Percentiles rank a stretch among this genome's conserved stretches.
These are phyloP conservation scores for Parnassius glacialis DNA, from an alignment of 2,888 invertebrate genomes.

Conservation along the genomic window DNA sequence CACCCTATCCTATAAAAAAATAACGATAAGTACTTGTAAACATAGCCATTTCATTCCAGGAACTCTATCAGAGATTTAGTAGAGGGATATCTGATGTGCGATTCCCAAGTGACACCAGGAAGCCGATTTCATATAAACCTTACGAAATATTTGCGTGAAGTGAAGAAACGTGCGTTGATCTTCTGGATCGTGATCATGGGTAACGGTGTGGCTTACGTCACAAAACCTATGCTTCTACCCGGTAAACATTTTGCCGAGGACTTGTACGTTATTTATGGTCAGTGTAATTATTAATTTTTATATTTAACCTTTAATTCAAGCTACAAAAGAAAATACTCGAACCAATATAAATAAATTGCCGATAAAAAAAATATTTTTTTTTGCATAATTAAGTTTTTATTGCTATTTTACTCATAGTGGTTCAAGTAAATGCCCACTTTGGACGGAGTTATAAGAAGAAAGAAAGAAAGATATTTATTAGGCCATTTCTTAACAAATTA, in stretches of 20 bases:
- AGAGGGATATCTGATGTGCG: constrained; percentile 39
- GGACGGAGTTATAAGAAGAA: too few relatives aligned
- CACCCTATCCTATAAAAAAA: too few relatives aligned
- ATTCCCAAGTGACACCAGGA: constrained; percentile 35
- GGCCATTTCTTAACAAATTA: too few relatives aligned
- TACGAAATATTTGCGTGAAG: constrained; percentile 36
- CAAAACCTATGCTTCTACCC: constrained; percentile 40
- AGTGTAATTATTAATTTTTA: constrained; percentile 13
- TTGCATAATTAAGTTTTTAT: too few relatives aligned
- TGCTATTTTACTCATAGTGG: too few relatives aligned
- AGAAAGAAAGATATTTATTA: too few relatives aligned
- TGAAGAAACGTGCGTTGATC: constrained; percentile 50
- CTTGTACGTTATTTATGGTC: constrained; percentile 43
- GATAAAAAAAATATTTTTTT: too few relatives aligned
- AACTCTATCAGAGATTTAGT: constrained; percentile 42
- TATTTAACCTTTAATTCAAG: too few relatives aligned
- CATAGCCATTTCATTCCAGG: constrained; percentile 34
- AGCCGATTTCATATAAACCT: constrained; percentile 49
- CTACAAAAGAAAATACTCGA: too few relatives aligned
- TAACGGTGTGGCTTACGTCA: constrained; percentile 44
- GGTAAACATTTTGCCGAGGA: constrained; percentile 52
- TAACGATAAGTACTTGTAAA: too few relatives aligned
- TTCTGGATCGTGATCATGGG: constrained; percentile 50
- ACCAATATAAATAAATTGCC: too few relatives aligned
- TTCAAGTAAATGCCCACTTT: too few relatives aligned